Conservation (phyloP, 2,888 invertebrate genomes). For the Stenodera caucasica region DNA sequence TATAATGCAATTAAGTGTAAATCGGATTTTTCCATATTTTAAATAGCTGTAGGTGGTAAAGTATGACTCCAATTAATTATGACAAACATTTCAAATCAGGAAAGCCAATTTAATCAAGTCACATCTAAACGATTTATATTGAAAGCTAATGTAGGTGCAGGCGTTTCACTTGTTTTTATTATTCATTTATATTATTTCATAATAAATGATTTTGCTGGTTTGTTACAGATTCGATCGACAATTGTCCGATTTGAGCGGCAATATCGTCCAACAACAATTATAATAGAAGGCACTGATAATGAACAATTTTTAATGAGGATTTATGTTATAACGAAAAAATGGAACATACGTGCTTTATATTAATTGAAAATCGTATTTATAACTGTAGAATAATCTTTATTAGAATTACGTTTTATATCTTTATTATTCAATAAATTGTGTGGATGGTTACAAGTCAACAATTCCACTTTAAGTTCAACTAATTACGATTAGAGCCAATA, state of each 20-base stretch:
- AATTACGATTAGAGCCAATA: not conserved
- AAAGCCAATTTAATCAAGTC: not conserved
- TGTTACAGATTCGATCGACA: too few species aligned
- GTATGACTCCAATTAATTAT: conserved; percentile 5
- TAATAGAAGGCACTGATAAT: not conserved
- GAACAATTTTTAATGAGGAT: too few species aligned
- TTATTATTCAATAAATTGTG: conserved; percentile 1
- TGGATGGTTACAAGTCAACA: conserved; percentile 5
- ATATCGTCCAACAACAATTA: not conserved
- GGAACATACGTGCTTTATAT: not conserved
- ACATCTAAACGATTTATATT: not conserved
- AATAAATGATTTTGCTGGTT: not conserved
- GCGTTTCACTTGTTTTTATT: too few species aligned
- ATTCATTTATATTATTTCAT: too few species aligned
- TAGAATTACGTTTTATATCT: conserved; percentile 7
- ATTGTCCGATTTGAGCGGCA: too few species aligned
- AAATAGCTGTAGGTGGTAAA: conserved; percentile 10
- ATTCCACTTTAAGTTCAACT: not conserved
- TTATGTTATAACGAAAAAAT: too few species aligned
- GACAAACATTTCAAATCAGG: conserved; percentile 4
- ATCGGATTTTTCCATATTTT: not conserved
- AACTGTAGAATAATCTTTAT: conserved; percentile 6
- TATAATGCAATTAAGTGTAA: not conserved
- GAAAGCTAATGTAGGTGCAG: too few species aligned
- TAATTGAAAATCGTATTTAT: conserved; percentile 5